Evolutionary conservation across 2,797 vertebrate genomes (phyloP), one percentile per base, ranked within the genome.

Genomic region (Pangasius macronema): DNA sequence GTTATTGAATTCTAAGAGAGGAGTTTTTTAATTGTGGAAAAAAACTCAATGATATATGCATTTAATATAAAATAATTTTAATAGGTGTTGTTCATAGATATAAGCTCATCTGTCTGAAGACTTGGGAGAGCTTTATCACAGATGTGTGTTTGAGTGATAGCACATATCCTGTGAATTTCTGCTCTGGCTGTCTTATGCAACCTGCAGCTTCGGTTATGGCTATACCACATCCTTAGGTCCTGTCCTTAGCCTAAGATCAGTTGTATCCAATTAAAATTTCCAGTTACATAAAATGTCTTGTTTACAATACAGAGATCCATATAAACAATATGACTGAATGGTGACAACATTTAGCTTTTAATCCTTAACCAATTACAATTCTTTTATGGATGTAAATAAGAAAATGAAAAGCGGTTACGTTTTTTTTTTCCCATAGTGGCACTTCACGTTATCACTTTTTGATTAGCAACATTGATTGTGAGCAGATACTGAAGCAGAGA

Each of bases 81-180:
- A 63, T 46, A 36, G 9, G 30, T 36, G 9, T 75, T 75, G 6
- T 22, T 57, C 3, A 10, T 42, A 30, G n/a, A 33, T 30, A 65
- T 42, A 63, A 81, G 39, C 14, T 5, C 27, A 65, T n/a, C 80
- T 46, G 2, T 1, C 27, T 82, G 3, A 65, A 51, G 33, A 61
- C 5, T 61, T 61, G 22, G 22, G 36, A 42, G 20, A 67, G 16
- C 27, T 65, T 67, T 67, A 67, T 33, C 5, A 24, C 82, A 84
- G 79, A 90, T 88, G 86, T 70, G 67, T 85, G 85, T 82, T 80
- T 86, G 88, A 89, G 80, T 87, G 89, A 89, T 59, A 75, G 46
- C 16, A 55, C 24, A 18, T 83, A 36, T 85, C 67, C 30, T 49
- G 20, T 42, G 11, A 76, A 24, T 80, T 63, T 80, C 8, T 59